These are phyloP conservation scores for Cephus spinipes DNA, from an alignment of 2,888 invertebrate genomes.

Conservation along the genomic window DNA sequence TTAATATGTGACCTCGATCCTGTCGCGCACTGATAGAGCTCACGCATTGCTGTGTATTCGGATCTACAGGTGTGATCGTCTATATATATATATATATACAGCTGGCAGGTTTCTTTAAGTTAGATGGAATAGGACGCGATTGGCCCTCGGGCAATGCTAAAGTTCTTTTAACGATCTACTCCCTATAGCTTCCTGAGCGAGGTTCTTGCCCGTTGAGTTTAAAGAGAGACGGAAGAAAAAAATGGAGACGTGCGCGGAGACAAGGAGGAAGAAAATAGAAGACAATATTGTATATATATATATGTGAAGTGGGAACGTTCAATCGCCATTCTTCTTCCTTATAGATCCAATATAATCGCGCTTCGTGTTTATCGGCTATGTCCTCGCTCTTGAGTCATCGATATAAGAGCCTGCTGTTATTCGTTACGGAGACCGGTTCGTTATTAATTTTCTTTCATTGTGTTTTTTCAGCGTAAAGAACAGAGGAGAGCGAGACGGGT, in stretches of 20 bases:
- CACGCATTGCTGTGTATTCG: not conserved
- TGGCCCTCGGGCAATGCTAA: not conserved
- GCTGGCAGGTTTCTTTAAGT: not conserved
- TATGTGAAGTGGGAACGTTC: not conserved
- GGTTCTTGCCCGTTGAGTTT: not conserved
- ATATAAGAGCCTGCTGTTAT: not conserved
- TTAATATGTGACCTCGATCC: not conserved
- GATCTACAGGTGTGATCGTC: not conserved
- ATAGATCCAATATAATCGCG: not conserved
- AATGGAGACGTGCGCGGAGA: not conserved
- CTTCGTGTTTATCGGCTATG: not conserved
- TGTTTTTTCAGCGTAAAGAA: not conserved
- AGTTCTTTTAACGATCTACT: not conserved
- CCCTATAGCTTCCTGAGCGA: not conserved
- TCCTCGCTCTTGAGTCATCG: not conserved
- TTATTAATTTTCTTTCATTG: not conserved
- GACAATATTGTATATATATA: not conserved
- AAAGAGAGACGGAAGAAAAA: not conserved
- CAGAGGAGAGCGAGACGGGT: not conserved
- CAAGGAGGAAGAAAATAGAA: not conserved
- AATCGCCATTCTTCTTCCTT: not conserved
- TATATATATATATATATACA: not conserved
- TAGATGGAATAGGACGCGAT: not conserved
- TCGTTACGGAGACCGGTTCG: not conserved
- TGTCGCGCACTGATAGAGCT: not conserved